These are phyloP conservation scores for Centropristis striata DNA, from an alignment of 2,113 vertebrate species.

Conservation along the genomic window DNA sequence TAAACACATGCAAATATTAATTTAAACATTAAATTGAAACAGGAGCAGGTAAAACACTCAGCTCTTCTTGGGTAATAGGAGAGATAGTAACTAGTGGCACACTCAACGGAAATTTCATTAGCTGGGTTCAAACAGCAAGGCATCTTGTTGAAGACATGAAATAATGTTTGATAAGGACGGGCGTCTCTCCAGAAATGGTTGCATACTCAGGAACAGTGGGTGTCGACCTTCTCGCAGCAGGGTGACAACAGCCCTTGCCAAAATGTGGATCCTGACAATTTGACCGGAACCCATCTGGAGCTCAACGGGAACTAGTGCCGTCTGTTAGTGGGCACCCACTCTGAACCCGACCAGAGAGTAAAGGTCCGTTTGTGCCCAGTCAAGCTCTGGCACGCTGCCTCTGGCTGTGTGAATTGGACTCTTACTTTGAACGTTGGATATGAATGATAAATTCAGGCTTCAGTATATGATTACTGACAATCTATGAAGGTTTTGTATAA, in stretches of 20 bases:
- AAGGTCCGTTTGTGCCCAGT: constrained; percentile 9
- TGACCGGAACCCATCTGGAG: constrained; percentile 41
- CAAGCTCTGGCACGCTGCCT: not conserved
- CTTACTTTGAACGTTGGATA: not conserved
- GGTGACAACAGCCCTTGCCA: constrained; percentile 16
- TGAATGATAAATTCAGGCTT: not conserved
- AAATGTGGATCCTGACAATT: constrained; percentile 43
- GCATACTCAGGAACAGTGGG: constrained; percentile 19
- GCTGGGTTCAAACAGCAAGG: not conserved
- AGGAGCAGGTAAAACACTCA: constrained; percentile 1
- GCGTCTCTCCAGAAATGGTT: constrained; percentile 20
- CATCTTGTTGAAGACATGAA: constrained; percentile 27
- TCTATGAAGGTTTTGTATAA: not conserved
- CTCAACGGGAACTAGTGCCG: constrained; percentile 11
- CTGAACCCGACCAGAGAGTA: constrained; percentile 14
- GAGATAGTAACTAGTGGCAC: not conserved
- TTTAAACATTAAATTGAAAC: not conserved
- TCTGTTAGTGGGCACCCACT: constrained; percentile 20
- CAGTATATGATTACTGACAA: not conserved
- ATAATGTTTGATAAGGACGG: constrained; percentile 25
- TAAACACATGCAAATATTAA: not conserved
- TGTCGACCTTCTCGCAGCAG: constrained; percentile 31
- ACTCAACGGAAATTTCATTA: not conserved
- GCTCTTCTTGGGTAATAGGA: not conserved
- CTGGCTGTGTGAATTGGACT: not conserved